A percentile compares a stretch with the other conserved stretches of the same genome.
These are phyloP conservation scores for Platalea minor DNA, from an alignment of 2,797 vertebrate species.

Conservation along the genomic window DNA sequence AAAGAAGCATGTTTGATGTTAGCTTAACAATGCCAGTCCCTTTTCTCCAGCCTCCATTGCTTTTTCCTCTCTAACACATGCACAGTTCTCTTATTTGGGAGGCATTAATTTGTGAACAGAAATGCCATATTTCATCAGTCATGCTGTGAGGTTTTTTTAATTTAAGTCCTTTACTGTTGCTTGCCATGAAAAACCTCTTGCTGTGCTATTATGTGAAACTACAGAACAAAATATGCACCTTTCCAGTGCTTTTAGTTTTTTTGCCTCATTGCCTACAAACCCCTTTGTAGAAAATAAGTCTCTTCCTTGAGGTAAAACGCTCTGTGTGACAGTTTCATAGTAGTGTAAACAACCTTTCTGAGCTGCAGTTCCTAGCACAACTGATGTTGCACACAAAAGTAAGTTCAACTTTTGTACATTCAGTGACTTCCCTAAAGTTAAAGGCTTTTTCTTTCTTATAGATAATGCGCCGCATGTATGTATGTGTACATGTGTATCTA, in stretches of 20 bases:
- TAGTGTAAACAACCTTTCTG: not conserved
- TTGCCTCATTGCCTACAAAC: not conserved
- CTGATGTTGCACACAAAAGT: not conserved
- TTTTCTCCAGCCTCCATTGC: not conserved
- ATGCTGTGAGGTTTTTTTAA: not conserved
- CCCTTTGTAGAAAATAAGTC: not conserved
- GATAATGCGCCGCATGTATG: rapidly evolving
- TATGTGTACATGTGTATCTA: no score
- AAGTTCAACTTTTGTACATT: not conserved
- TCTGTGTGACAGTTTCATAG: not conserved
- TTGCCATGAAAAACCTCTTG: not conserved
- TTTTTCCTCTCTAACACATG: not conserved
- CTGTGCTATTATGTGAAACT: not conserved
- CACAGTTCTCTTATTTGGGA: not conserved
- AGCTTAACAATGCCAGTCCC: not conserved
- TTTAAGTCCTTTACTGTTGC: not conserved
- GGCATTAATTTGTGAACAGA: not conserved
- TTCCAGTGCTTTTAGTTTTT: not conserved
- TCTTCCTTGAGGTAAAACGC: not conserved
- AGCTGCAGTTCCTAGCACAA: not conserved
- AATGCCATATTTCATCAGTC: not conserved
- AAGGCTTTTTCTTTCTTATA: not conserved
- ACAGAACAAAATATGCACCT: not conserved
- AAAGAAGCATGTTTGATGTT: not conserved
- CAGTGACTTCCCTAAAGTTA: not conserved